Evolutionary conservation across 1,140 invertebrate genomes (phyloP), one percentile per base, ranked within the genome.

Genomic region (Polypedilum vanderplanki): DNA sequence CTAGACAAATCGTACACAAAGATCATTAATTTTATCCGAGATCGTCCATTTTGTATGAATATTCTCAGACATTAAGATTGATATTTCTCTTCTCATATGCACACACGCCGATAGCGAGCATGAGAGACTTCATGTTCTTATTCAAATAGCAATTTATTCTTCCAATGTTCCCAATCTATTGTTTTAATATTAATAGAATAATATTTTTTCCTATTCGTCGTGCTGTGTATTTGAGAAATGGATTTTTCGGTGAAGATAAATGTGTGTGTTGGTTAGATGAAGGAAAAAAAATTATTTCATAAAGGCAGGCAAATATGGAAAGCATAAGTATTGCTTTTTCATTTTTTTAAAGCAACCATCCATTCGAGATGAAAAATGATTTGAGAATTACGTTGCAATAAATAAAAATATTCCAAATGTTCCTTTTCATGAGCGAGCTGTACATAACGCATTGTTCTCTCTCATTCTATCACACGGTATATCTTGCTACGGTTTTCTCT

Each of bases 361-460:
- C 65, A 70, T 70, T 70, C 65, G 65, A 70, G 65, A 70, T 70
- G 65, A 70, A 70, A 70, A 70, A 70, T 70, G 65, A 70, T 22
- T 70, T 5, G 18, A 70, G 65, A 70, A 18, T 70, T 70, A 70
- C 65, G 17, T 18, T 7, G 65, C 65, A 70, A 70, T n/a, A 70
- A 70, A 70, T 70, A 70, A 18, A 70, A 22, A 70, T 15, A 57
- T 70, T 70, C 65, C 65, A 70, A 70, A 70, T 70, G 65, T 70
- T 70, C 65, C 65, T 18, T 70, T 70, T 70, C 17, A 70, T 70
- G 65, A 70, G 17, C 65, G 20, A 33, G 24, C 65, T 20, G 20
- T 22, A 70, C 17, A 18, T 10, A 18, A 22, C 15, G 65, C 17
- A 70, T 70, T 70, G 65, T 70, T 70, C 65, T 70, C 18, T 22